Conservation (phyloP, 1,140 invertebrate species). For the Drosophila sucinea region DNA sequence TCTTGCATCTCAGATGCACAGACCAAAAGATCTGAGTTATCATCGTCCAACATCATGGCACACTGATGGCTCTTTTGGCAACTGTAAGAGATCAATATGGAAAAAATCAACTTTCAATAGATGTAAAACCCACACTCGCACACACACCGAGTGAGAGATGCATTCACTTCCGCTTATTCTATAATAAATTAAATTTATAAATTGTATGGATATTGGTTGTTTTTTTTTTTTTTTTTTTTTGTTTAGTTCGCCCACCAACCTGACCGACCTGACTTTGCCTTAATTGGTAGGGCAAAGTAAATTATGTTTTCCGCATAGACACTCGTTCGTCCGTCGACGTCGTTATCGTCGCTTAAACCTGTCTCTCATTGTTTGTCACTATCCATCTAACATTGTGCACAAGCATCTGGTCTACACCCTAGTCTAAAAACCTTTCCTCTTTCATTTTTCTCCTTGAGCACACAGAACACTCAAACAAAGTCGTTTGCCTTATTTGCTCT, state of each 20-base stretch:
- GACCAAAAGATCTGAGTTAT: constrained; percentile 78
- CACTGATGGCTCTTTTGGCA: constrained; percentile 26
- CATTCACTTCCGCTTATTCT: constrained; percentile 35
- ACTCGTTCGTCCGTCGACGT: constrained; percentile 35
- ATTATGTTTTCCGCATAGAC: constrained; percentile 74
- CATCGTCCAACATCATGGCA: constrained; percentile 78
- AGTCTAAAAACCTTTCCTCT: background rate
- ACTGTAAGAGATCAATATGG: constrained; percentile 37
- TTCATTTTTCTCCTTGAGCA: background rate
- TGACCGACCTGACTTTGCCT: constrained; percentile 58
- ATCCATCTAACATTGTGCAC: constrained; percentile 39
- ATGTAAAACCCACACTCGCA: constrained; percentile 30
- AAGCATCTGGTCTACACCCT: constrained; percentile 8
- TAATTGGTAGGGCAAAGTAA: constrained; percentile 67
- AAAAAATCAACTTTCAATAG: constrained; percentile 18
- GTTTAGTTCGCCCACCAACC: constrained; percentile 58
- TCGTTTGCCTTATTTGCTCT: constrained; percentile 57
- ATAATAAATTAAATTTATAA: constrained; percentile 21
- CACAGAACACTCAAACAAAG: constrained; percentile 22
- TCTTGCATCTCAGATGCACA: constrained; percentile 77
- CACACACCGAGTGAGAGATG: background rate
- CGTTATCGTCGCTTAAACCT: constrained; percentile 49
- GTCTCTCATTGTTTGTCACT: constrained; percentile 43
- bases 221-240: constrained; percentile 32
- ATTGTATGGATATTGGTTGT: constrained; percentile 9